These are phyloP conservation scores for Pheosia gnoma DNA, from an alignment of 2,888 invertebrate genomes.

Conservation along the genomic window DNA sequence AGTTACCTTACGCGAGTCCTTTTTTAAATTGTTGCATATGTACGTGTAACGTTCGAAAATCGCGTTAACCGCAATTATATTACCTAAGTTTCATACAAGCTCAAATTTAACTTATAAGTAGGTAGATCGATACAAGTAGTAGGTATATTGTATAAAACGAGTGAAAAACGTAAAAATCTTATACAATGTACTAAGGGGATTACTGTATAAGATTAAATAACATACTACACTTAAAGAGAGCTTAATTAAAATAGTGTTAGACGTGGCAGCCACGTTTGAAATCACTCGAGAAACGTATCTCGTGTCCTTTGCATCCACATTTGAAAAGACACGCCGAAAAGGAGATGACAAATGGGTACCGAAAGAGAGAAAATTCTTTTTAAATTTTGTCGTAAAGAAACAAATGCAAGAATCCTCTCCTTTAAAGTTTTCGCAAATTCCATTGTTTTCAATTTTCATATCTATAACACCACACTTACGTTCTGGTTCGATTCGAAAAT, in stretches of 20 bases:
- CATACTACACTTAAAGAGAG: conserved; percentile 80
- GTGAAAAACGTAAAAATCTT: conserved; percentile 82
- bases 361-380: conserved; percentile 23
- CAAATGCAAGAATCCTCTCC: conserved; percentile 17
- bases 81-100: conserved; percentile 74
- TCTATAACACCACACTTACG: conserved; percentile 27
- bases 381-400: conserved; percentile 19
- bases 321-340: conserved; percentile 36
- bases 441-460: conserved; percentile 21
- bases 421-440: conserved; percentile 17
- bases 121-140: conserved; percentile 73
- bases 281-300: conserved; percentile 20
- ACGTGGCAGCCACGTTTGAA: conserved; percentile 47
- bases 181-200: conserved; percentile 72
- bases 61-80: conserved; percentile 47
- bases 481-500: conserved; percentile 38
- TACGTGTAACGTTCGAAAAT: conserved; percentile 52
- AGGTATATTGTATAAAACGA: conserved; percentile 83
- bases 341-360: conserved; percentile 19
- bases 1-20: conserved; percentile 45
- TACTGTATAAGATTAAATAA: conserved; percentile 78
- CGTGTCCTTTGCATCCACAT: conserved; percentile 26
- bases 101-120: conserved; percentile 80
- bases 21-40: conserved; percentile 52
- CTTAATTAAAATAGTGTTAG: conserved; percentile 76